These are phyloP conservation scores for Clanis bilineata DNA, from an alignment of 2,888 invertebrate species.

Conservation along the genomic window DNA sequence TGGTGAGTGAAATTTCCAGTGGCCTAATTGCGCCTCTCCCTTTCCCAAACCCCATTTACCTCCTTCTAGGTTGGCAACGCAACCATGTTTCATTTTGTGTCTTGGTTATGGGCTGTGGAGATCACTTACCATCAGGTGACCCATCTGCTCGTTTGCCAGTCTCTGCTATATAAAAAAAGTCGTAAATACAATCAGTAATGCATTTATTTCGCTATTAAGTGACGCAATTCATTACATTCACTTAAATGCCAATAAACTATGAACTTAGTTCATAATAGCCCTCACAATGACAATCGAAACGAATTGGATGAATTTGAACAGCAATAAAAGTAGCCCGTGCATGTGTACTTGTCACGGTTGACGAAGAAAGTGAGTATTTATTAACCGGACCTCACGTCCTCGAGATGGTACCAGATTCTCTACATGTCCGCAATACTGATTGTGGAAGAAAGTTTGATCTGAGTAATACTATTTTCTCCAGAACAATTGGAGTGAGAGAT, in stretches of 20 bases:
- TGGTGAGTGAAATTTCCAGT: too few relatives aligned
- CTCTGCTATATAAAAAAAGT: too few relatives aligned
- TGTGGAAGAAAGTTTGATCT: not conserved
- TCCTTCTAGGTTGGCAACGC: too few relatives aligned
- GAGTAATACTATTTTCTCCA: not conserved
- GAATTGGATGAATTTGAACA: slow-evolving; percentile 1
- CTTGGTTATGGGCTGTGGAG: too few relatives aligned
- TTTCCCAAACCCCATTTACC: too few relatives aligned
- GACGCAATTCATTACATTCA: not conserved
- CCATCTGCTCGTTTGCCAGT: too few relatives aligned
- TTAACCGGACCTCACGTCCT: slow-evolving; percentile 13
- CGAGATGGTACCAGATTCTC: slow-evolving; percentile 7
- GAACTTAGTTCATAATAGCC: not conserved
- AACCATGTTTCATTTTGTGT: too few relatives aligned
- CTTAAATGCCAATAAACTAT: not conserved
- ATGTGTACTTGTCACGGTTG: slow-evolving; percentile 2
- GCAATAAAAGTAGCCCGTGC: not conserved
- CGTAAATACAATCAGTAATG: too few relatives aligned
- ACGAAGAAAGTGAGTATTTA: slow-evolving; percentile 16
- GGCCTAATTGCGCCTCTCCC: too few relatives aligned
- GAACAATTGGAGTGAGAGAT: not conserved
- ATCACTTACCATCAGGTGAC: too few relatives aligned
- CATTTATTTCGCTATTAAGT: not conserved
- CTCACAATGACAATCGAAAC: not conserved
- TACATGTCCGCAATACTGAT: slow-evolving; percentile 1